Evolutionary conservation across 2,113 vertebrate species (phyloP).

Genomic region (Falcunculus frontatus): DNA sequence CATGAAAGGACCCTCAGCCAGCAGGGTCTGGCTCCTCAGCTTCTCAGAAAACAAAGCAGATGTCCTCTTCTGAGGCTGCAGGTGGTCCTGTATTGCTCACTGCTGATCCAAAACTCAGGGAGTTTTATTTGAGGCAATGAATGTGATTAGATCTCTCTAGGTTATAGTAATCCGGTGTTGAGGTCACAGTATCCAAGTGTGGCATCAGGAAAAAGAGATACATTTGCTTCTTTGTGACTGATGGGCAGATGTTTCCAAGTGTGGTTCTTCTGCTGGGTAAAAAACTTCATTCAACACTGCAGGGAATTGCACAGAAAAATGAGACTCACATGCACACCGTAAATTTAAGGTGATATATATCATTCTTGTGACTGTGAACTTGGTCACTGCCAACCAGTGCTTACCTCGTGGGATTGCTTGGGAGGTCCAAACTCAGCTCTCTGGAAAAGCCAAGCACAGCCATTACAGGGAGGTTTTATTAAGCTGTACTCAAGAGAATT

Average conservation of each 20-base stretch:
- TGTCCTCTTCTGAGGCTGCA: background rate
- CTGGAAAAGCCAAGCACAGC: background rate
- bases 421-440: background rate
- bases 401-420: background rate
- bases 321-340: accelerated
- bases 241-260: background rate
- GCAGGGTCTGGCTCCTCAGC: background rate
- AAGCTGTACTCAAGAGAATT: background rate
- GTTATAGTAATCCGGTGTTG: accelerated
- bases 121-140: background rate
- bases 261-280: background rate
- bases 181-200: background rate
- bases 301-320: background rate
- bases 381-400: background rate
- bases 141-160: background rate
- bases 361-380: background rate
- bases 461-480: background rate
- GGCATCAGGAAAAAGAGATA: background rate
- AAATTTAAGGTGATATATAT: background rate
- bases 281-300: background rate
- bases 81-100: background rate
- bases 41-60: background rate
- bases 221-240: background rate
- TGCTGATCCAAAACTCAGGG: background rate
- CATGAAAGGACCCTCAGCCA: background rate